Evolutionary conservation across 92 coral and sea anemone genomes (phyloP).

Genomic region (Isaurus tuberculatus): DNA sequence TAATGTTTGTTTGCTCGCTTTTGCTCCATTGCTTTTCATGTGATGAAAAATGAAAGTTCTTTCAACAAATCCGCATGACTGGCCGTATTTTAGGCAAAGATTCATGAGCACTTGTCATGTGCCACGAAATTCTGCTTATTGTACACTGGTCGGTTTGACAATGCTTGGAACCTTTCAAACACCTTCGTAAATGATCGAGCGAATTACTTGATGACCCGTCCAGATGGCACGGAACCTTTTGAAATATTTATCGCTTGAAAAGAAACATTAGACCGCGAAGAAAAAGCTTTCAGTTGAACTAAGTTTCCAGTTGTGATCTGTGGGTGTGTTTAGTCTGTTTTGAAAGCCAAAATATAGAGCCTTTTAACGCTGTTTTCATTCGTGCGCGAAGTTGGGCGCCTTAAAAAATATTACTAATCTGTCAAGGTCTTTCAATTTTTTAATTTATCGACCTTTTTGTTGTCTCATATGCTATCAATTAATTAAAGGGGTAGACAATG

Average conservation of each 20-base stretch:
- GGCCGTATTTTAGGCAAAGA: constrained; percentile 22
- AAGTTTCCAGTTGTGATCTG: constrained; percentile 20
- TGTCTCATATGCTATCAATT: constrained; percentile 47
- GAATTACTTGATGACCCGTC: constrained; percentile 1
- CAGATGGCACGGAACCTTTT: constrained; percentile 47
- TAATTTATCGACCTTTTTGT: constrained; percentile 53
- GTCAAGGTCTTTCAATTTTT: constrained; percentile 39
- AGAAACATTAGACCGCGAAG: constrained; percentile 12
- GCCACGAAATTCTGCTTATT: neutral
- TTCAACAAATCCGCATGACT: constrained; percentile 29
- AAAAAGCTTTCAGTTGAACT: constrained; percentile 27
- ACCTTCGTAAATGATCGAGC: constrained; percentile 3
- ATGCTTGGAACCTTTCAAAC: constrained; percentile 26
- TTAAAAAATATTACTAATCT: constrained; percentile 28
- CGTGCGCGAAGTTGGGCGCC: constrained; percentile 30
- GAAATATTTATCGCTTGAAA: constrained; percentile 39
- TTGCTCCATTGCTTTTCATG: constrained; percentile 66
- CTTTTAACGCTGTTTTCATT: constrained; percentile 9
- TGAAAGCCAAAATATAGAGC: constrained; percentile 13
- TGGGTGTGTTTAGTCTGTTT: constrained; percentile 18
- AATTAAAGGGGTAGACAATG: constrained; percentile 39
- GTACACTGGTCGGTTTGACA: neutral
- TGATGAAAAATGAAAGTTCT: constrained; percentile 51
- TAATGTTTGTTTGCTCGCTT: constrained; percentile 57
- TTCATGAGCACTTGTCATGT: constrained; percentile 18